Base-by-base conservation (phyloP, 1,140 invertebrate species). In the Campoletis sonorensis region DNA sequence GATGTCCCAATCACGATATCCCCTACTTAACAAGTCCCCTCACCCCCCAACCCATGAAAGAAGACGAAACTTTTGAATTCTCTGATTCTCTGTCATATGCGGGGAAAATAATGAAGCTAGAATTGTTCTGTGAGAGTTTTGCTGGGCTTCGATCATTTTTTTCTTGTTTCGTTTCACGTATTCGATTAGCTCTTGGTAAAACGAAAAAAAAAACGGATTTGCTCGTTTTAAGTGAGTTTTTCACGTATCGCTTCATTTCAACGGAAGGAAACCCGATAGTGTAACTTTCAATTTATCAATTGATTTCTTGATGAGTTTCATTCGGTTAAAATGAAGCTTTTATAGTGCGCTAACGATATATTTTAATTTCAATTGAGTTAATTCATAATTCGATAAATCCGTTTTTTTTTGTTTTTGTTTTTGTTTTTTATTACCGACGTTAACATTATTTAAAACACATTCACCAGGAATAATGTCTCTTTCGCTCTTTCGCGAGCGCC, bases 21-120 rank as follows among this genome's bases (percentile, higher is more conserved):
- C 51, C 23, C 27, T 23, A 76, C 51, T 76, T 33, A 76, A 58
- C 72, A n/a, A 76, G 72, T 7, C 40, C 61, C 61, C 18, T 76
- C 72, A 8, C 4, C 30, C 30, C 68, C 1, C 5, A 51, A 26
- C 0, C 4, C 5, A 2, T 16, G 21, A 23, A 51, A 49, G 37
- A 51, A 73, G 0, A 76, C 8, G 7, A 27, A 67, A 67, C 7
- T 67, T 23, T 8, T 23, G 21, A 23, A 10, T 67, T 27, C 30
- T 67, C 23, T 27, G 21, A 13, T 4, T 33, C 7, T 7, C 30
- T 7, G 30, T 33, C 3, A 33, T n/a, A n/a, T 33, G 30, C 30
- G 30, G 30, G 30, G 7, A 33, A 33, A 33, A 33, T 33, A 33
- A 33, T 33, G 30, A 33, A 33, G 7, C 30, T 33, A 7, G 30